phyloP scores from a whole-genome alignment of 1,140 invertebrate genomes.

The Calephelis virginiensis region DNA sequence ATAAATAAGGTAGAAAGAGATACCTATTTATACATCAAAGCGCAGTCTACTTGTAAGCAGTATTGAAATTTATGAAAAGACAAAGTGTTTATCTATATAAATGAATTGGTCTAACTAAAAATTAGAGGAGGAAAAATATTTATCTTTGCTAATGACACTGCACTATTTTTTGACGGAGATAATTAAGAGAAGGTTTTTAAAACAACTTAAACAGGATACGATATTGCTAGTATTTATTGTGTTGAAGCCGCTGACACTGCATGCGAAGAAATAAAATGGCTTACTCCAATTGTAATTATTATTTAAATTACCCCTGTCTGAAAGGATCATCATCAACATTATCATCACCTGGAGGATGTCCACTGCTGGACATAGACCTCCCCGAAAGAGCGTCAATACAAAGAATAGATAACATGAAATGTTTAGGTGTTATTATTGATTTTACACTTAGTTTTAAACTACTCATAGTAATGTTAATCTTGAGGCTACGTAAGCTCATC shows the following conservation, averaged over 20 bases:
- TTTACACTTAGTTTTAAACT: neutral
- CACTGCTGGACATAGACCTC: no score
- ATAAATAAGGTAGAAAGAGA: no score
- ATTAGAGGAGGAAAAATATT: neutral
- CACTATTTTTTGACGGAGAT: neutral
- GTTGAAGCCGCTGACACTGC: neutral
- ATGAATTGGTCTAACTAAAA: constrained; percentile 4
- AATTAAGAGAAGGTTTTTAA: neutral
- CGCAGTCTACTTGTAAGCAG: no score
- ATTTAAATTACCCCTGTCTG: no score
- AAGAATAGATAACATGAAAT: neutral
- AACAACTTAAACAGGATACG: neutral
- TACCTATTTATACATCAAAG: no score
- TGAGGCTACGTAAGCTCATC: neutral
- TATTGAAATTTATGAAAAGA: no score
- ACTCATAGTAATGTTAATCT: no score
- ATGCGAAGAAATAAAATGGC: neutral
- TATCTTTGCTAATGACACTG: constrained; percentile 20
- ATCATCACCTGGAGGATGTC: no score
- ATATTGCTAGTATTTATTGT: neutral
- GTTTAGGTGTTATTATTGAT: neutral
- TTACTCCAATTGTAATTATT: neutral
- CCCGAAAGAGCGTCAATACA: no score
- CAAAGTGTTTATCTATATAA: constrained; percentile 6
- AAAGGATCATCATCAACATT: no score